These are phyloP conservation scores for Calephelis nemesis DNA, from an alignment of 1,140 invertebrate genomes.

Conservation along the genomic window DNA sequence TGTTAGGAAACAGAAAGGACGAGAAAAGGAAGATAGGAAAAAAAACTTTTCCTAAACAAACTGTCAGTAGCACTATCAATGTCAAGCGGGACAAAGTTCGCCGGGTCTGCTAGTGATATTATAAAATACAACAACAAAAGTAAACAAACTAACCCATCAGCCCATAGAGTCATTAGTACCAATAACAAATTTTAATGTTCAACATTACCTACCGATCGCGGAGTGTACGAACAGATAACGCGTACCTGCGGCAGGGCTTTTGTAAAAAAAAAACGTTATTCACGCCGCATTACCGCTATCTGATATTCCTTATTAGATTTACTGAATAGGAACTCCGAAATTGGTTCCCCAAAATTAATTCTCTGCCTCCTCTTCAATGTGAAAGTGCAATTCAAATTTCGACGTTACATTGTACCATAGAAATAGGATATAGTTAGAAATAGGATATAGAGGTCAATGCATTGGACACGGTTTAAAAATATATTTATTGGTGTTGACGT, in stretches of 20 bases:
- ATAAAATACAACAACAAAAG: too few species aligned
- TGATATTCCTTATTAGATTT: constrained; percentile 33
- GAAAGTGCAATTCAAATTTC: constrained; percentile 5
- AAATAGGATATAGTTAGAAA: not conserved
- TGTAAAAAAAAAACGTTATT: constrained; percentile 24
- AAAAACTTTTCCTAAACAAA: too few species aligned
- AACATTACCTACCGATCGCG: constrained; percentile 7
- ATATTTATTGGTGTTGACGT: too few species aligned
- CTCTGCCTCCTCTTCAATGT: constrained; percentile 3
- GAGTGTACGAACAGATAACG: constrained; percentile 5
- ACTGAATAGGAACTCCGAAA: constrained; percentile 22
- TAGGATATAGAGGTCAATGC: not conserved
- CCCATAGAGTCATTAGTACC: not conserved
- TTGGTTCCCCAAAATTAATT: constrained; percentile 14
- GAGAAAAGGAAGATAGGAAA: too few species aligned
- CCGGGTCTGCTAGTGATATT: too few species aligned
- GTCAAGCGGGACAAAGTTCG: too few species aligned
- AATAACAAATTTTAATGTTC: constrained; percentile 13
- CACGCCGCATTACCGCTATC: constrained; percentile 27
- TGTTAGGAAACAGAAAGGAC: too few species aligned
- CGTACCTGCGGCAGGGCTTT: constrained; percentile 16
- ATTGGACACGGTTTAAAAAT: not conserved
- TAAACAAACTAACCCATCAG: not conserved
- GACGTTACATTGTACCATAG: not conserved
- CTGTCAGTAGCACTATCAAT: too few species aligned